Evolutionary conservation across 2,888 invertebrate genomes (phyloP).

Genomic region (Heteromurus nitidus): DNA sequence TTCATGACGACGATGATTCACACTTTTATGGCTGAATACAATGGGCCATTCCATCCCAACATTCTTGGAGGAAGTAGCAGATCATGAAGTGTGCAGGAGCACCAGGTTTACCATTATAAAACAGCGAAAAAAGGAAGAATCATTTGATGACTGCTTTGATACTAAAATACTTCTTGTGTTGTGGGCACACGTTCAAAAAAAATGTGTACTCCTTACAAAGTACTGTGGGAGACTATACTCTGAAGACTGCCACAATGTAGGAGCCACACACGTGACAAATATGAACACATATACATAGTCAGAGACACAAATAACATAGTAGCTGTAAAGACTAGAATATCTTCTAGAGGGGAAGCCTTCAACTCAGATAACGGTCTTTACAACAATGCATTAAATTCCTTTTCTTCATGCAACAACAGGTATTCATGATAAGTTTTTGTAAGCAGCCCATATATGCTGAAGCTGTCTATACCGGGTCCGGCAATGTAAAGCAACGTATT

Average conservation of each 20-base stretch:
- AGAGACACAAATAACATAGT: no score
- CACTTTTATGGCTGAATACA: conserved; percentile 21
- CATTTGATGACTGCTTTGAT: conserved; percentile 23
- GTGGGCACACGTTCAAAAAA: background rate
- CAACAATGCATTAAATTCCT: background rate
- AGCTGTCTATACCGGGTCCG: conserved; percentile 38
- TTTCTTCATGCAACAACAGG: no score
- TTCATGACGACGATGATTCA: conserved; percentile 7
- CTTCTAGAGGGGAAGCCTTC: conserved; percentile 16
- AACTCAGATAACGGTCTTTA: background rate
- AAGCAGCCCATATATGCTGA: no score
- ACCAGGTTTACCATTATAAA: background rate
- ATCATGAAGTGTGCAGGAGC: conserved; percentile 19
- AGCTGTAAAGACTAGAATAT: no score
- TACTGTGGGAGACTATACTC: no score
- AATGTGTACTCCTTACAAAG: no score
- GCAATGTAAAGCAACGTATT: no score
- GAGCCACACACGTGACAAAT: no score
- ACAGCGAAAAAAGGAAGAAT: conserved; percentile 14
- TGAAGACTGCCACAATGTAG: no score
- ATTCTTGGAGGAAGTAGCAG: conserved; percentile 38
- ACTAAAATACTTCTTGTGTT: no score
- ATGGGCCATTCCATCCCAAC: conserved; percentile 3
- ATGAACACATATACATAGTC: background rate
- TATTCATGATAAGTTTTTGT: no score